These are phyloP conservation scores for Thaumatotibia leucotreta DNA, from an alignment of 1,140 invertebrate genomes.

Conservation along the genomic window DNA sequence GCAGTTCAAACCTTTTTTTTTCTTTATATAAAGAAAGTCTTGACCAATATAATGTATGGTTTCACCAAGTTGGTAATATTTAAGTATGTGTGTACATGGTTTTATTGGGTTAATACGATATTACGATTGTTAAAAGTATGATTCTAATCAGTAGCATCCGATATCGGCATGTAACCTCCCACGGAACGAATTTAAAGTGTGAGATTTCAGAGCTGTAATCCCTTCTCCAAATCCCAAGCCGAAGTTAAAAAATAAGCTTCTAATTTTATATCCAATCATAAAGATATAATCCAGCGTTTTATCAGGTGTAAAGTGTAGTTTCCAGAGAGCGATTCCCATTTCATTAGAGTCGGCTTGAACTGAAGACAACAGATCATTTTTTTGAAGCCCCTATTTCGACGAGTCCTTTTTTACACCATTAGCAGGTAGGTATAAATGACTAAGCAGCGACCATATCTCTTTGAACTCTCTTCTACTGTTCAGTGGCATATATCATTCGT, in stretches of 20 bases:
- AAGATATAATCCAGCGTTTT: constrained; percentile 16
- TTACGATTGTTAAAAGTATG: background rate
- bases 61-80: too few species aligned
- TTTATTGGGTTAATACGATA: background rate
- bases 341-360: constrained; percentile 17
- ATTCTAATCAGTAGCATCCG: background rate
- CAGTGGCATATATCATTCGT: background rate
- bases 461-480: background rate
- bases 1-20: background rate
- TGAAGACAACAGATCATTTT: constrained; percentile 1
- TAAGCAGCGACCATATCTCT: background rate
- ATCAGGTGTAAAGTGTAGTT: constrained; percentile 15
- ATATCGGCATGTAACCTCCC: background rate
- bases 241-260: background rate
- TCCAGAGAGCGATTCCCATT: constrained; percentile 9
- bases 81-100: too few species aligned
- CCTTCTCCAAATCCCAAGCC: background rate
- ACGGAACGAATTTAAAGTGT: background rate
- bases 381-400: constrained; percentile 8
- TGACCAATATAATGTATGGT: too few species aligned
- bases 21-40: too few species aligned
- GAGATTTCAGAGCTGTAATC: background rate
- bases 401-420: constrained; percentile 18
- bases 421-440: constrained; percentile 18
- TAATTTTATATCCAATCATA: constrained; percentile 14